phyloP scores from a whole-genome alignment of 2,888 invertebrate genomes.

The Agapostemon virescens region DNA sequence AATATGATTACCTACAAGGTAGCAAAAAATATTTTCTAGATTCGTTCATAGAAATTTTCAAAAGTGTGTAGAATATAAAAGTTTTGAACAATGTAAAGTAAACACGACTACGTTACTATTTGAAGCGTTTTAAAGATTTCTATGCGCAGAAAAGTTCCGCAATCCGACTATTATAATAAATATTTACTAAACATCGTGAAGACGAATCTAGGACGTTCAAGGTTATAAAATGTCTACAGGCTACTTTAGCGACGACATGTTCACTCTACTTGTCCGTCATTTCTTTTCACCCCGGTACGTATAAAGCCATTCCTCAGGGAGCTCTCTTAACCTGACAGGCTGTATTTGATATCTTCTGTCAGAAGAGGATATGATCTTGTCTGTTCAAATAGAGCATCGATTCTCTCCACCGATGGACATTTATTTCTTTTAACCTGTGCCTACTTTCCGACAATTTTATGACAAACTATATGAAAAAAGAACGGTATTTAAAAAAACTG shows the following conservation, averaged over 20 bases:
- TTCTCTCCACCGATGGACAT: neutral
- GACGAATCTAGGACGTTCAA: neutral
- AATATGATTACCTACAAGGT: neutral
- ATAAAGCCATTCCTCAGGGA: conserved; percentile 11
- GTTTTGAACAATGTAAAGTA: too few relatives aligned
- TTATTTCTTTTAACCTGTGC: neutral
- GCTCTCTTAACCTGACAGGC: conserved; percentile 15
- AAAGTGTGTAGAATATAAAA: too few relatives aligned
- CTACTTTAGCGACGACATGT: neutral
- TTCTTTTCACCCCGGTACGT: neutral
- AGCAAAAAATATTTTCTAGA: too few relatives aligned
- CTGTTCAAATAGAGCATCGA: neutral
- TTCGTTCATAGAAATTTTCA: too few relatives aligned
- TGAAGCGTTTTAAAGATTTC: neutral
- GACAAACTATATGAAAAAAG: too few relatives aligned
- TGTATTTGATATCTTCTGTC: conserved; percentile 12
- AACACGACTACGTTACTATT: too few relatives aligned
- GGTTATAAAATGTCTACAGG: neutral
- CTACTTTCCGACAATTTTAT: neutral
- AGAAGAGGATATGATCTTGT: neutral
- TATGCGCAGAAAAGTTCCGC: neutral
- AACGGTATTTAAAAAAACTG: neutral
- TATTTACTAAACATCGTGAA: neutral
- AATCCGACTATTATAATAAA: neutral
- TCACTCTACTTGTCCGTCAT: neutral